Evolutionary conservation across 1,140 invertebrate species (phyloP).

Genomic region (Megalopta genalis): DNA sequence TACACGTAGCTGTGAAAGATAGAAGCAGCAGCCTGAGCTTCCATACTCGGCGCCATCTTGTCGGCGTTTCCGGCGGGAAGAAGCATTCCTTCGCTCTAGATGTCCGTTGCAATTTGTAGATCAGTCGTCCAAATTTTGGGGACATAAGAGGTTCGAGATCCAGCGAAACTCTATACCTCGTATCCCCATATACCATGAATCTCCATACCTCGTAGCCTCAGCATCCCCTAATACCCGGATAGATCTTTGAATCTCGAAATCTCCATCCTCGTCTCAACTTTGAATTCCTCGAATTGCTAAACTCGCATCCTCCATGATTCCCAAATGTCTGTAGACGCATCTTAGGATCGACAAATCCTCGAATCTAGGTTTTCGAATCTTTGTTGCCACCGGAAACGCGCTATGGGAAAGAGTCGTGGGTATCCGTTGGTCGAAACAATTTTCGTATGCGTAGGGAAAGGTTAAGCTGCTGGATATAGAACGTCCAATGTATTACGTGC

Average conservation of each 20-base stretch:
- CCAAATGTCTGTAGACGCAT: not conserved
- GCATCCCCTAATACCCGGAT: no score
- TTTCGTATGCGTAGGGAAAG: constrained; percentile 24
- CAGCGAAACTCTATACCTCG: no score
- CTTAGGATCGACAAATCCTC: not conserved
- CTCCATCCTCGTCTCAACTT: no score
- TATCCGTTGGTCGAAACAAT: constrained; percentile 34
- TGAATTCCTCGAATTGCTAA: no score
- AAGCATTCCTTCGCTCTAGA: not conserved
- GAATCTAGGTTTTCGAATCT: not conserved
- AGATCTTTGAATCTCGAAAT: no score
- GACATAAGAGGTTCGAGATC: no score
- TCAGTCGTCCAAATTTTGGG: no score
- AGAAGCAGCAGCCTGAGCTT: constrained; percentile 34
- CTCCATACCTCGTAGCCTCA: no score
- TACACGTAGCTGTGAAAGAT: constrained; percentile 10
- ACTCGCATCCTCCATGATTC: no score
- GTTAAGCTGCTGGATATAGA: constrained; percentile 54
- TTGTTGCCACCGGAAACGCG: not conserved
- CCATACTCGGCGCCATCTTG: constrained; percentile 13
- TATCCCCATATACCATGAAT: no score
- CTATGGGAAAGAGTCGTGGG: not conserved
- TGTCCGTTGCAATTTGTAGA: not conserved
- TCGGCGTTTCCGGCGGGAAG: not conserved
- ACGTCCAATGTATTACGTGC: constrained; percentile 65